Percentiles rank a stretch among this genome's conserved stretches.
Conservation (phyloP, 2,113 vertebrate genomes). For the Egretta garzetta region DNA sequence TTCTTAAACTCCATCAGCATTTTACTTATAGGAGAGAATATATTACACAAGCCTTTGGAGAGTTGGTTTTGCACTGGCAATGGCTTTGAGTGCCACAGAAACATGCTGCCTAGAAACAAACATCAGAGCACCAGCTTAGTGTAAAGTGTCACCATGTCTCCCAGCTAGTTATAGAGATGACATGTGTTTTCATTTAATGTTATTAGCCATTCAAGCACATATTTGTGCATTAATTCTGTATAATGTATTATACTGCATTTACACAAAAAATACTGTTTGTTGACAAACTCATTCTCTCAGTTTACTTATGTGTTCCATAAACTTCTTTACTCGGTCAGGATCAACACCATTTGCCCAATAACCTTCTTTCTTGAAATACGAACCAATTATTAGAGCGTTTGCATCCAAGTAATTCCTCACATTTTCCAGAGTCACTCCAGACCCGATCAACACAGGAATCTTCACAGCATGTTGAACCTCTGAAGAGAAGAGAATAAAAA, state of each 20-base stretch:
- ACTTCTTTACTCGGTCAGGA: conserved; percentile 75
- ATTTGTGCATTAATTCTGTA: background rate
- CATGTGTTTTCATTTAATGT: background rate
- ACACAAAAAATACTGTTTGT: background rate
- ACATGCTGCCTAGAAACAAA: background rate
- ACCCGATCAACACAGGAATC: conserved; percentile 84
- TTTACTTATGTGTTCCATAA: conserved; percentile 79
- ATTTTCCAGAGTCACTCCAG: conserved; percentile 85
- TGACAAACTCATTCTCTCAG: conserved; percentile 68
- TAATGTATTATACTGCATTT: background rate
- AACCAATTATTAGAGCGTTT: conserved; percentile 82
- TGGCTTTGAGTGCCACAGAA: background rate
- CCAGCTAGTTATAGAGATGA: background rate
- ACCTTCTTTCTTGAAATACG: conserved; percentile 84
- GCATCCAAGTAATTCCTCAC: conserved; percentile 70
- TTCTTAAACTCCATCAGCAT: background rate
- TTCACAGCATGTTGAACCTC: conserved; percentile 74
- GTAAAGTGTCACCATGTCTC: background rate
- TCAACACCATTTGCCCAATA: conserved; percentile 82
- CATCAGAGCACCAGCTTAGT: background rate
- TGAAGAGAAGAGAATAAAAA: conserved; percentile 49
- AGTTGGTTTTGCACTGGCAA: background rate
- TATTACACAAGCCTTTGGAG: background rate
- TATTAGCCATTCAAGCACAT: background rate
- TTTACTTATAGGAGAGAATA: background rate